Conservation (phyloP, 2,113 vertebrate species). For the Phalacrocorax carbo region DNA sequence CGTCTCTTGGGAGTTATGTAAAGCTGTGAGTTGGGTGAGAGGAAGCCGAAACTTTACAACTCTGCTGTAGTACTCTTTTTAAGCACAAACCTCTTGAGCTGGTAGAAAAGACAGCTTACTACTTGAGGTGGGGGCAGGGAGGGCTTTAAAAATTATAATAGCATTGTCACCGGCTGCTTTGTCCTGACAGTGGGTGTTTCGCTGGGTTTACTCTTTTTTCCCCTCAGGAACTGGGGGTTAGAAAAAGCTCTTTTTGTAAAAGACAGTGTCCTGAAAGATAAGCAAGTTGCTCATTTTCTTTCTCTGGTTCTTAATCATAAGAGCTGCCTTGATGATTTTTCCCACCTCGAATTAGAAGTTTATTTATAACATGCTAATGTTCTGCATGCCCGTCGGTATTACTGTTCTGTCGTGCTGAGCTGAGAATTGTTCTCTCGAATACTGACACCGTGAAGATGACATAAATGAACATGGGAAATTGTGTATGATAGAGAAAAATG, state of each 20-base stretch:
- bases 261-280: neutral
- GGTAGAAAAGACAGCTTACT: neutral
- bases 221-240: neutral
- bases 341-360: conserved; percentile 44
- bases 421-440: conserved; percentile 44
- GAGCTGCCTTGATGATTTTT: conserved; percentile 37
- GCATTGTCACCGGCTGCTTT: neutral
- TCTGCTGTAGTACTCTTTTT: neutral
- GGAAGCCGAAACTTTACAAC: neutral
- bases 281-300: conserved; percentile 34
- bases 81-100: neutral
- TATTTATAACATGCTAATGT: conserved; percentile 61
- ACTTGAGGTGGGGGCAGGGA: neutral
- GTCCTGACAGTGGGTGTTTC: neutral
- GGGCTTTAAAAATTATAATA: neutral
- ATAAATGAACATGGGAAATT: neutral
- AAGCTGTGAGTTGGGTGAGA: neutral
- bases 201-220: neutral
- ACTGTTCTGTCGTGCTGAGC: conserved; percentile 21
- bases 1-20: neutral
- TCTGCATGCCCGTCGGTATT: neutral
- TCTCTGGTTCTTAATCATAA: conserved; percentile 7
- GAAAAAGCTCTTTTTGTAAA: neutral
- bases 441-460: neutral
- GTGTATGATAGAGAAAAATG: neutral